These are phyloP conservation scores for Archaeoteleia sp. DNA, from an alignment of 2,888 invertebrate species.

Conservation along the genomic window DNA sequence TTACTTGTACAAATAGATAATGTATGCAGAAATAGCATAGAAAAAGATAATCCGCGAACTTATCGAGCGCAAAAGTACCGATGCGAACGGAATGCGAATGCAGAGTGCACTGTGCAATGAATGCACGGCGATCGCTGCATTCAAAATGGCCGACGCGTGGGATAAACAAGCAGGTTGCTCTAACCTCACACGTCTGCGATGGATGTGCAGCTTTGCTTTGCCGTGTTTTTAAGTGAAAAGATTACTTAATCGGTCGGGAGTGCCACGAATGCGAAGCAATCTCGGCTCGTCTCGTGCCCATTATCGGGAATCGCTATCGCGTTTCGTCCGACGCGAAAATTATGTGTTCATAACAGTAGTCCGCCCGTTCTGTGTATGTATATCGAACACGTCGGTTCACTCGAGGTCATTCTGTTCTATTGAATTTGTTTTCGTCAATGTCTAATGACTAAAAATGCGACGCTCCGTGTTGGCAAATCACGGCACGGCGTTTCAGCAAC, in stretches of 20 bases:
- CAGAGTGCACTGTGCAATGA: too few species aligned
- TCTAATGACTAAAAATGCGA: background rate
- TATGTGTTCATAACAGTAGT: conserved; percentile 16
- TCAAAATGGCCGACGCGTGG: conserved; percentile 50
- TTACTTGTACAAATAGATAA: too few species aligned
- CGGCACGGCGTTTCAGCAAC: too few species aligned
- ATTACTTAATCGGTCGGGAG: conserved; percentile 1
- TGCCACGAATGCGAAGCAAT: background rate
- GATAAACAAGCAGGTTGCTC: conserved; percentile 52
- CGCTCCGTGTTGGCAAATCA: too few species aligned
- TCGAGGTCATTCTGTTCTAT: conserved; percentile 38
- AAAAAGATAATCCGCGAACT: too few species aligned
- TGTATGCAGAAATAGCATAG: too few species aligned
- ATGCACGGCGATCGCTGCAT: too few species aligned
- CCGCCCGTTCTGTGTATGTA: conserved; percentile 9
- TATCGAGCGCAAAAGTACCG: conserved; percentile 25
- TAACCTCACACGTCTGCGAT: conserved; percentile 41
- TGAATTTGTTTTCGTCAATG: conserved; percentile 14
- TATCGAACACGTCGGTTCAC: conserved; percentile 33
- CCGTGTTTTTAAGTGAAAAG: conserved; percentile 16
- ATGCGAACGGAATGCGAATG: conserved; percentile 22
- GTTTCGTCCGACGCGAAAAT: background rate
- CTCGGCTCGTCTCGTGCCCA: background rate
- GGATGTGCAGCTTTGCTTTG: conserved; percentile 19
- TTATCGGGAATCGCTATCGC: background rate